phyloP scores from a whole-genome alignment of 2,113 vertebrate species.

The Neolamprologus toae region DNA sequence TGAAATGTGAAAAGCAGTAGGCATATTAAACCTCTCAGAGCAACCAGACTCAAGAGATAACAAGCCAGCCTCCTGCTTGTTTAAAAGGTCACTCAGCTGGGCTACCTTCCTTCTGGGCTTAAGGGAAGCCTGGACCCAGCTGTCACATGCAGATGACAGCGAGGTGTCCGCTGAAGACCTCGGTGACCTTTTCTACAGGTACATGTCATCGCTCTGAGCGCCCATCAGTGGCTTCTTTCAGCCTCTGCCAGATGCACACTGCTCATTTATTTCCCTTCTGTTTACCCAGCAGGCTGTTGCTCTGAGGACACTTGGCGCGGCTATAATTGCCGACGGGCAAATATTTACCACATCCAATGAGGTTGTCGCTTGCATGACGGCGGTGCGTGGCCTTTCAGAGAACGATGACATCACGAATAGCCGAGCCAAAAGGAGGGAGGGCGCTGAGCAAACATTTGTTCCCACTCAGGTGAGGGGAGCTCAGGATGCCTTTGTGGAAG shows the following conservation, averaged over 20 bases:
- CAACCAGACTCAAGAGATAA: neutral
- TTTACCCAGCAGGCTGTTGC: constrained; percentile 40
- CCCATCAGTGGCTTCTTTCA: neutral
- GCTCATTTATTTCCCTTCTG: constrained; percentile 42
- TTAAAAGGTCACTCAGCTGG: constrained; percentile 20
- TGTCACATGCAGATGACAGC: constrained; percentile 20
- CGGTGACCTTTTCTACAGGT: constrained; percentile 29
- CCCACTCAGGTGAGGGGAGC: constrained; percentile 19
- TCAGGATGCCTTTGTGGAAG: constrained; percentile 5
- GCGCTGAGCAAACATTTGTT: constrained; percentile 39
- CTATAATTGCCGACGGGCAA: constrained; percentile 38
- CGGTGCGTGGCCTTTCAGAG: neutral
- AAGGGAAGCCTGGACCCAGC: neutral
- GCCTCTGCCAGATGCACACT: constrained; percentile 12
- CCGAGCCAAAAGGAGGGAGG: neutral
- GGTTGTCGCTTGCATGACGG: neutral
- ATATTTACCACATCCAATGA: constrained; percentile 45
- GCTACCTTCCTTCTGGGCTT: neutral
- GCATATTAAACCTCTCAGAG: neutral
- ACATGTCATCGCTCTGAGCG: constrained; percentile 1
- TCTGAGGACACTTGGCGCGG: neutral
- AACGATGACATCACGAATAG: constrained; percentile 32
- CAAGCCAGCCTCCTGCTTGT: neutral
- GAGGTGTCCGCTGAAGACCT: neutral
- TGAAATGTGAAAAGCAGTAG: neutral